Conservation (phyloP, 1,140 invertebrate genomes). For the Drosophila carrolli region DNA sequence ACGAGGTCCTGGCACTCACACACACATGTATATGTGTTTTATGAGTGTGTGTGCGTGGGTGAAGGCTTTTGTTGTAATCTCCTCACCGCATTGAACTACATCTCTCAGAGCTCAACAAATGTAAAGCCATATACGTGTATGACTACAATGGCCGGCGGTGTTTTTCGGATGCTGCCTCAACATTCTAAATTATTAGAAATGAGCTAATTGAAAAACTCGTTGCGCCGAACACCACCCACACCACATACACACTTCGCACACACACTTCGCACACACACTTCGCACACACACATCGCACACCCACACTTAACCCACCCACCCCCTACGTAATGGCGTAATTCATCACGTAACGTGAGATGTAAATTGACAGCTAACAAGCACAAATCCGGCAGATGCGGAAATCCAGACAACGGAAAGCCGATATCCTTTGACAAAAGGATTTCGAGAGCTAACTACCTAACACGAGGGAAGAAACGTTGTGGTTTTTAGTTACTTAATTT, state of each 20-base stretch:
- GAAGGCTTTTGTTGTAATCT: constrained; percentile 53
- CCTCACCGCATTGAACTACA: constrained; percentile 44
- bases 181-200: constrained; percentile 64
- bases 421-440: constrained; percentile 5
- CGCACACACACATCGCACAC: not conserved
- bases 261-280: not conserved
- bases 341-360: constrained; percentile 57
- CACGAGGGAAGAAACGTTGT: not conserved
- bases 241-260: not conserved
- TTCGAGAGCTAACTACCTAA: not conserved
- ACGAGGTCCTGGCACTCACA: constrained; percentile 23
- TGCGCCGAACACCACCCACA: constrained; percentile 16
- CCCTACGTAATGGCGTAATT: constrained; percentile 54
- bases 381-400: constrained; percentile 5
- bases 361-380: constrained; percentile 59
- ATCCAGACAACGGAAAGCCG: not conserved
- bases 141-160: constrained; percentile 53
- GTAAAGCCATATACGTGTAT: not conserved
- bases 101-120: not conserved
- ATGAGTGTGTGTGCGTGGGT: not conserved
- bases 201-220: constrained; percentile 76
- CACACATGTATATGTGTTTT: not conserved
- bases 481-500: too few species aligned
- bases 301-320: not conserved
- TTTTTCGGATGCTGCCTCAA: constrained; percentile 28